These are phyloP conservation scores for Ornithoptera priamus DNA, from an alignment of 2,888 invertebrate species.

Conservation along the genomic window DNA sequence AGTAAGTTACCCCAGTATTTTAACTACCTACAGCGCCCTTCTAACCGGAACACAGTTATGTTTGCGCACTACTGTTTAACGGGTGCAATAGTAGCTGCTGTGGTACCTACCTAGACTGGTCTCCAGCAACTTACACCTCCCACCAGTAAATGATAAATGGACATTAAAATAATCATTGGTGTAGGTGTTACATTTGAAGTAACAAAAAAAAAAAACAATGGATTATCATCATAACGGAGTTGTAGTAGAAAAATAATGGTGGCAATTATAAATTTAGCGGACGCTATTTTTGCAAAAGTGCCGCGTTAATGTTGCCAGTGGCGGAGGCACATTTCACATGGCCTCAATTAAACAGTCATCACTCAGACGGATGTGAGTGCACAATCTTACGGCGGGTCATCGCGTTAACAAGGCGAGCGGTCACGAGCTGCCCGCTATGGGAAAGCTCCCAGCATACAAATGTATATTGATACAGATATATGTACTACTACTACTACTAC, in stretches of 20 bases:
- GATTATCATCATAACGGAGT: not conserved
- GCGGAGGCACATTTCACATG: constrained; percentile 55
- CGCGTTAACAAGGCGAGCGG: constrained; percentile 75
- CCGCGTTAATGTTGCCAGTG: constrained; percentile 44
- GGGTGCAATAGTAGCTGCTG: no score
- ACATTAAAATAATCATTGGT: not conserved
- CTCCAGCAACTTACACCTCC: no score
- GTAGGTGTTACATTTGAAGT: not conserved
- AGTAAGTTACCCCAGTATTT: no score
- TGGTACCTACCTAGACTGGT: no score
- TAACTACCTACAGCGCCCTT: no score
- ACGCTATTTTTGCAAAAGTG: constrained; percentile 39
- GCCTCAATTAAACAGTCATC: constrained; percentile 76
- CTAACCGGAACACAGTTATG: no score
- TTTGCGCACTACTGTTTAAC: no score
- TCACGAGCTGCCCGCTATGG: constrained; percentile 77
- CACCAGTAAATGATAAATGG: no score
- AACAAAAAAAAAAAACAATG: not conserved
- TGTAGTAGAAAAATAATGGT: constrained; percentile 1
- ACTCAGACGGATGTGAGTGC: constrained; percentile 74
- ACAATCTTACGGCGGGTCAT: constrained; percentile 74
- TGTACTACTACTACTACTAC: not conserved
- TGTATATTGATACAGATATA: constrained; percentile 40
- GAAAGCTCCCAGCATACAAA: constrained; percentile 77
- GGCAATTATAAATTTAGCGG: constrained; percentile 18